phyloP scores from a whole-genome alignment of 2,888 invertebrate genomes.

The Cistogaster globosa region DNA sequence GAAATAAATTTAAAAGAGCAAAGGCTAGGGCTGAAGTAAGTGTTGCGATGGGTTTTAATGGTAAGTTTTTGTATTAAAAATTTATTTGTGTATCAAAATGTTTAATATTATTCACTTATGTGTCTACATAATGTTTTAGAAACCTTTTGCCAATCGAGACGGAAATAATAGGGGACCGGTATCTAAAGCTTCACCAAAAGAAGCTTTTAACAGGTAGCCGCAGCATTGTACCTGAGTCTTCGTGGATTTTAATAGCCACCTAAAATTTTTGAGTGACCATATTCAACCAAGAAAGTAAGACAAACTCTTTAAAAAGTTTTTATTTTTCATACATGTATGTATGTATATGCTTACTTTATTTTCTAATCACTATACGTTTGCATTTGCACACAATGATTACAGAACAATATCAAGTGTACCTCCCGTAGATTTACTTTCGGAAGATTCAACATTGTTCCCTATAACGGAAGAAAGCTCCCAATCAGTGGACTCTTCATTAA shows the following conservation, averaged over 20 bases:
- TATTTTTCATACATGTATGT: too few relatives aligned
- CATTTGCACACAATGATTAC: conserved; percentile 8
- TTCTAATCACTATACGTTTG: not conserved
- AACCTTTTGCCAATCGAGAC: conserved; percentile 8
- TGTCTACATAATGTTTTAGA: not conserved
- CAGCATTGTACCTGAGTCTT: too few relatives aligned
- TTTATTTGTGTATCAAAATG: too few relatives aligned
- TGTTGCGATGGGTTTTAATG: not conserved
- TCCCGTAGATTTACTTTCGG: too few relatives aligned
- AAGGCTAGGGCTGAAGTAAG: conserved; percentile 6
- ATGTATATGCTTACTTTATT: too few relatives aligned
- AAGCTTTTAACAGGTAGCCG: too few relatives aligned
- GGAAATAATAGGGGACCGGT: conserved; percentile 23
- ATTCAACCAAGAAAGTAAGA: conserved; percentile 20
- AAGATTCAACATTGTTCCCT: too few relatives aligned
- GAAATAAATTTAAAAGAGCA: not conserved
- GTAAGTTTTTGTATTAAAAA: conserved; percentile 5
- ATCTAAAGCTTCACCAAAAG: conserved; percentile 16
- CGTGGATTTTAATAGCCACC: conserved; percentile 25
- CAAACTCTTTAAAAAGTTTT: not conserved
- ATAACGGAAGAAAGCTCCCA: too few relatives aligned
- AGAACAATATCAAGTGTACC: too few relatives aligned
- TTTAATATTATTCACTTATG: not conserved
- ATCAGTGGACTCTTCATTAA: too few relatives aligned
- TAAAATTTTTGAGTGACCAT: conserved; percentile 12